Evolutionary conservation across 2,888 invertebrate species (phyloP).

Genomic region (Protodeltote pygarga): DNA sequence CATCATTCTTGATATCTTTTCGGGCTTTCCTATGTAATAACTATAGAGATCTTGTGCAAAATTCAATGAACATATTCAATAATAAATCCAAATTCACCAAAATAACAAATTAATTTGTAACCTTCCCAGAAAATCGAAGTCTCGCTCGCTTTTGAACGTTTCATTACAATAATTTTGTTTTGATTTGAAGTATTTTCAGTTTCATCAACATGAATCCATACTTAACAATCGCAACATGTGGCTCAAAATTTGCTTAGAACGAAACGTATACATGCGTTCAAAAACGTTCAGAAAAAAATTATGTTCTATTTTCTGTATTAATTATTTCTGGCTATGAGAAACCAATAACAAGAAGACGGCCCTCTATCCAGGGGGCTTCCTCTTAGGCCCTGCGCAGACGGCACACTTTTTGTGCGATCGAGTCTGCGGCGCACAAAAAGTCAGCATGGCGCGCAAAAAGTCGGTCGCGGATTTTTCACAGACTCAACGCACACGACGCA

Average conservation of each 20-base stretch:
- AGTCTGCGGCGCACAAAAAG: no score
- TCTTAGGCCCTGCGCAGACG: no score
- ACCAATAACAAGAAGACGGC: no score
- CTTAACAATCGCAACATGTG: neutral
- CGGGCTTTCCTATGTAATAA: conserved; percentile 5
- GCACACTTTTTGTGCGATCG: no score
- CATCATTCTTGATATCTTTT: conserved; percentile 63
- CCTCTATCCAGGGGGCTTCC: no score
- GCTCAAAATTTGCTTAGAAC: neutral
- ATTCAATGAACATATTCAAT: neutral
- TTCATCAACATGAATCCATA: neutral
- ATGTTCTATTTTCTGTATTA: no score
- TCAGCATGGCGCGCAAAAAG: no score
- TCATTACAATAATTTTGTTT: neutral
- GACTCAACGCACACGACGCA: no score
- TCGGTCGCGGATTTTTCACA: no score
- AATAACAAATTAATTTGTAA: conserved; percentile 21
- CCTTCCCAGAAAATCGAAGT: conserved; percentile 43
- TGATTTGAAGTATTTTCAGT: neutral
- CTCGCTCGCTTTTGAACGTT: conserved; percentile 27
- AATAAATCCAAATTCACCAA: neutral
- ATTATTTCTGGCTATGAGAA: no score
- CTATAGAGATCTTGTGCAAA: conserved; percentile 1
- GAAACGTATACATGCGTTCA: conserved; percentile 6
- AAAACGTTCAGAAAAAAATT: no score